phyloP scores from a whole-genome alignment of 2,888 invertebrate genomes.

The Nomada flava region DNA sequence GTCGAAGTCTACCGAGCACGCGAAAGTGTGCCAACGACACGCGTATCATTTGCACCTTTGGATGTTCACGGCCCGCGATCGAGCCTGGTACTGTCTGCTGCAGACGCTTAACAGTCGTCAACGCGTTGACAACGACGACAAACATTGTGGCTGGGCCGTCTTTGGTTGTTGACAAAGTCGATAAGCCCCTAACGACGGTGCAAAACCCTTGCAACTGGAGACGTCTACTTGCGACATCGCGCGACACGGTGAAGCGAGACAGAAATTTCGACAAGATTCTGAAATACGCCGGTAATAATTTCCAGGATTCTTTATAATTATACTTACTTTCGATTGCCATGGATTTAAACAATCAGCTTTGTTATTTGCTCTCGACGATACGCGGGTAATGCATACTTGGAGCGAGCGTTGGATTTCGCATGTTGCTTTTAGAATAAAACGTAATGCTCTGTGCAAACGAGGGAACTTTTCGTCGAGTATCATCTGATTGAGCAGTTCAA shows the following conservation, averaged over 20 bases:
- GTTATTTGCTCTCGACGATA: too few species aligned
- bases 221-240: background rate
- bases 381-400: too few species aligned
- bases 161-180: background rate
- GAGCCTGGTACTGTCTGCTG: conserved; percentile 21
- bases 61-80: conserved; percentile 16
- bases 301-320: background rate
- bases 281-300: background rate
- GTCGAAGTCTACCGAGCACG: background rate
- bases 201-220: background rate
- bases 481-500: too few species aligned
- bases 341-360: background rate
- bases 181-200: conserved; percentile 5
- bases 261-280: background rate
- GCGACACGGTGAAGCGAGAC: background rate
- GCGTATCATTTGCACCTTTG: conserved; percentile 34
- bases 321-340: background rate
- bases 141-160: conserved; percentile 20
- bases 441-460: background rate
- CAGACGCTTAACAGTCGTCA: conserved; percentile 21
- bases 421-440: background rate
- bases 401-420: background rate
- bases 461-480: background rate
- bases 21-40: conserved; percentile 34
- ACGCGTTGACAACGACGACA: conserved; percentile 9